A percentile compares a stretch with the other conserved stretches of the same genome.
Conservation (phyloP, 2,113 vertebrate genomes). For the Ifrita kowaldi region DNA sequence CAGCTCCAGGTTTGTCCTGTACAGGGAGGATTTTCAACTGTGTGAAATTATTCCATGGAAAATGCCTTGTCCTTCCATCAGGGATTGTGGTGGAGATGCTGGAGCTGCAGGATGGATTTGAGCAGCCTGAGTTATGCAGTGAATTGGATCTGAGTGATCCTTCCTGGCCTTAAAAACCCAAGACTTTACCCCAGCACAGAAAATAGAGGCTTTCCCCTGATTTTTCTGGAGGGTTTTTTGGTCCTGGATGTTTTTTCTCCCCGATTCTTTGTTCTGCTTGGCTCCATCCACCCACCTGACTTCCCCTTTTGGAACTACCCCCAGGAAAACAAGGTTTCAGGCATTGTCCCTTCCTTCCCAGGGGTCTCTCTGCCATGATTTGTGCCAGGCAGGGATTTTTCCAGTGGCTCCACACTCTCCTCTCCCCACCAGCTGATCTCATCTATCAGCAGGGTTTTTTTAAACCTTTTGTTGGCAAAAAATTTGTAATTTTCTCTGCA, state of each 20-base stretch:
- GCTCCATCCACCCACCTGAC: not conserved
- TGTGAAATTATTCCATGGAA: not conserved
- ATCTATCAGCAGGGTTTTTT: not conserved
- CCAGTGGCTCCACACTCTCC: not conserved
- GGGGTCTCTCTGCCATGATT: not conserved
- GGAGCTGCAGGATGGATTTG: not conserved
- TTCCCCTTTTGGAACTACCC: not conserved
- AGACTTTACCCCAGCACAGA: not conserved
- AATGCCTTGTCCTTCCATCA: rapidly evolving
- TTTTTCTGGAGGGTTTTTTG: not conserved
- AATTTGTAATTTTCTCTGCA: not conserved
- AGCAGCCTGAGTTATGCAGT: not conserved
- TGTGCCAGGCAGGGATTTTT: not conserved
- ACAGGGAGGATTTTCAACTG: not conserved
- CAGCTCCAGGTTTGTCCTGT: not conserved
- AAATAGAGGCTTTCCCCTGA: not conserved
- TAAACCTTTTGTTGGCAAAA: not conserved
- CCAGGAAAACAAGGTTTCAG: not conserved
- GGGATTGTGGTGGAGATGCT: not conserved
- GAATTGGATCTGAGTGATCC: too few species aligned
- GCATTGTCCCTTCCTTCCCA: not conserved
- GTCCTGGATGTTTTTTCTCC: rapidly evolving
- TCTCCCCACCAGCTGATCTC: not conserved
- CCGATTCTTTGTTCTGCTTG: not conserved
- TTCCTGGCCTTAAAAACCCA: not conserved